These are phyloP conservation scores for Platycercus adscitus DNA, from an alignment of 2,113 vertebrate species.

Conservation along the genomic window DNA sequence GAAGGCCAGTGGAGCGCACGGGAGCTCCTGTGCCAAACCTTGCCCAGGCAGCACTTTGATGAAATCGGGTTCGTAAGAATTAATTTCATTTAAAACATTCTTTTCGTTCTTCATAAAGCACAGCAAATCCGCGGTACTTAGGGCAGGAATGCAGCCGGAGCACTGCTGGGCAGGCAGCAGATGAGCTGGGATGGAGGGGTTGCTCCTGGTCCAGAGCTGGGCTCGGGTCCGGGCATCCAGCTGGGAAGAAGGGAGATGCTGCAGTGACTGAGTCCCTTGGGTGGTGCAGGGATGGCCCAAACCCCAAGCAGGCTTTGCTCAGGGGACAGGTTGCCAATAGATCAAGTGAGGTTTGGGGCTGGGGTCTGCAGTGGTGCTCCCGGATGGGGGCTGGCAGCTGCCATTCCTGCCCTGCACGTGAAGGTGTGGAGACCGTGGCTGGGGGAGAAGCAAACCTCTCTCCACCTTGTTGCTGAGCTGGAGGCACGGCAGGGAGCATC, in stretches of 20 bases:
- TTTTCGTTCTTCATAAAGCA: conserved; percentile 79
- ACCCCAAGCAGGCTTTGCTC: neutral
- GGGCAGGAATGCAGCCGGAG: conserved; percentile 64
- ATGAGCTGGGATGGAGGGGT: neutral
- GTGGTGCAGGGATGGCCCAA: neutral
- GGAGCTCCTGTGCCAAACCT: conserved; percentile 9
- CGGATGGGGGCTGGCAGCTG: neutral
- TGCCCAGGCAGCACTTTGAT: conserved; percentile 67
- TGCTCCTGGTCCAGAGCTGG: neutral
- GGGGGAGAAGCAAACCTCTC: neutral
- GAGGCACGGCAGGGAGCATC: neutral
- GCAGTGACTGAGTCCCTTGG: neutral
- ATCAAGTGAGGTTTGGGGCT: neutral
- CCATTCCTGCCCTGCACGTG: rapidly evolving
- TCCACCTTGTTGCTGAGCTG: rapidly evolving
- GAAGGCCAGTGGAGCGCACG: neutral
- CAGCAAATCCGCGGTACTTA: conserved; percentile 77
- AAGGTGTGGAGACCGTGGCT: neutral
- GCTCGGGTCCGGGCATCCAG: rapidly evolving
- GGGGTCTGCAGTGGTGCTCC: neutral
- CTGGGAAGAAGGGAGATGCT: neutral
- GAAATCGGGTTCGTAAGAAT: conserved; percentile 71
- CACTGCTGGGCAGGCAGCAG: conserved; percentile 39
- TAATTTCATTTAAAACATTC: conserved; percentile 82
- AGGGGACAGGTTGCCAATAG: neutral